phyloP scores from a whole-genome alignment of 2,888 invertebrate genomes.

The Corbicula japonica region DNA sequence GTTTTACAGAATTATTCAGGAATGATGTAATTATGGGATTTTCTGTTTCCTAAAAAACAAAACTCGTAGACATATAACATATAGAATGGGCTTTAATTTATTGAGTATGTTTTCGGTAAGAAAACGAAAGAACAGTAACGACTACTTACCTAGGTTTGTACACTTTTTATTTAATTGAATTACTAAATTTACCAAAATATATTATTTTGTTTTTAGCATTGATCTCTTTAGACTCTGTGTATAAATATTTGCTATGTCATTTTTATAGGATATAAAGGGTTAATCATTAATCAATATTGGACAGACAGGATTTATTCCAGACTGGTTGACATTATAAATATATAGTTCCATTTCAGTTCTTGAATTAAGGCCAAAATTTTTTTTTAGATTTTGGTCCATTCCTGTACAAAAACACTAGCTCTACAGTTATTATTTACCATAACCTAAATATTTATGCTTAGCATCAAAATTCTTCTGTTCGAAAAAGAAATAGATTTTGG shows the following conservation, averaged over 20 bases:
- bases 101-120: constrained; percentile 6
- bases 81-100: no score
- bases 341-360: not conserved
- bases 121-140: constrained; percentile 22
- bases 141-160: constrained; percentile 11
- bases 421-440: no score
- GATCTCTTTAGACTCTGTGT: not conserved
- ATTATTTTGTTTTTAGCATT: not conserved
- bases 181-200: not conserved
- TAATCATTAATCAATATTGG: constrained; percentile 2
- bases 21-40: no score
- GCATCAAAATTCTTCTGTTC: no score
- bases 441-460: no score
- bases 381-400: no score
- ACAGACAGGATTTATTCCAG: constrained; percentile 19
- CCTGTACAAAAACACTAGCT: no score
- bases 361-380: no score
- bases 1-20: no score
- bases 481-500: no score
- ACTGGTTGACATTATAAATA: not conserved
- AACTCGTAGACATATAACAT: no score
- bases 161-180: not conserved
- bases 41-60: no score
- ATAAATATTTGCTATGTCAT: not conserved
- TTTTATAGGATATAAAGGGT: not conserved